phyloP scores from a whole-genome alignment of 2,888 invertebrate species.

The Maniola hyperantus region DNA sequence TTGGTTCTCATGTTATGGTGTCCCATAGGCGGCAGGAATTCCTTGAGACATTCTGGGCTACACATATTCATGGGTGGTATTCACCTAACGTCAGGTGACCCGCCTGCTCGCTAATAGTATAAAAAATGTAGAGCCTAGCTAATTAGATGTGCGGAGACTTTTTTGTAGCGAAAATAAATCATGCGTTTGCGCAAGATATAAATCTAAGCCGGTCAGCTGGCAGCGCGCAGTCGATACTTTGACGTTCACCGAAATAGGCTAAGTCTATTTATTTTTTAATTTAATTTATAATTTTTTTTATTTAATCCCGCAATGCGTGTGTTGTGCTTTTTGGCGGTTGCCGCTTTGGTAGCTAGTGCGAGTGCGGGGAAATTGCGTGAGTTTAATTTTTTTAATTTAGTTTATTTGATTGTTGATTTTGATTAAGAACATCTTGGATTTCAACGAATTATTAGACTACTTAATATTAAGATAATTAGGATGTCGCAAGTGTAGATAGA shows the following conservation, averaged over 20 bases:
- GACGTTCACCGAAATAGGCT: conserved; percentile 33
- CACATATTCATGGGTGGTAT: no score
- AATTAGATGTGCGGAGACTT: background rate
- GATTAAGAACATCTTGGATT: no score
- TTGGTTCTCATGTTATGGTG: no score
- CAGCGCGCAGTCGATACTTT: conserved; percentile 46
- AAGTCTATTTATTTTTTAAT: conserved; percentile 26
- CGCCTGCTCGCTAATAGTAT: no score
- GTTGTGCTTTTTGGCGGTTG: conserved; percentile 51
- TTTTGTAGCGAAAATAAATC: background rate
- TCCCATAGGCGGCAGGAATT: no score
- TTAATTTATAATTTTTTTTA: conserved; percentile 31
- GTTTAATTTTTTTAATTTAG: conserved; percentile 42
- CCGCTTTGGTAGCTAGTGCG: conserved; percentile 46
- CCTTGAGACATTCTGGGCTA: no score
- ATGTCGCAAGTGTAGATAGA: no score
- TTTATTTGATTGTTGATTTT: no score
- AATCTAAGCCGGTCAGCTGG: conserved; percentile 40
- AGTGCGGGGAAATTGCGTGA: conserved; percentile 61
- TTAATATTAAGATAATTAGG: no score
- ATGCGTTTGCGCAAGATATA: conserved; percentile 52
- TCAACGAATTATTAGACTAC: no score
- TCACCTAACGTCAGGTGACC: no score
- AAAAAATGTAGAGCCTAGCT: background rate
- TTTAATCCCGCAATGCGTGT: conserved; percentile 47